Base-by-base conservation (phyloP, 2,888 invertebrate species). In the Drosophila mayaguana region DNA sequence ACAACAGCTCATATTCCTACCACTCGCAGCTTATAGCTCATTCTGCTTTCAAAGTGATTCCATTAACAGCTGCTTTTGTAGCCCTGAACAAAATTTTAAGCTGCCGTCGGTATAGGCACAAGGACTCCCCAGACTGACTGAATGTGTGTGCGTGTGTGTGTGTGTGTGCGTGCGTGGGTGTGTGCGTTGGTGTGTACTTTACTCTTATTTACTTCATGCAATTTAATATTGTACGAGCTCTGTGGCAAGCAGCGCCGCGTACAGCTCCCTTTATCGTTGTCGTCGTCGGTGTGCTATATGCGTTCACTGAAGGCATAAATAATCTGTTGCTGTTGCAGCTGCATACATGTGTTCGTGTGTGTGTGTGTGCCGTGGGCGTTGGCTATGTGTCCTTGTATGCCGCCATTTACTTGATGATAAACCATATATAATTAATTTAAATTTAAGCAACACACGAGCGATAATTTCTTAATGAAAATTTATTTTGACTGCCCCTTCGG, bases 371-470 rank as follows among this genome's bases (percentile, higher is more conserved):
- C 18, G 59, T 62, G 53, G 50, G 42, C 50, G 61, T 64, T 50
- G 42, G 16, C 28, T 38, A 45, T 43, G 36, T 40, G 64, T 48
- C 59, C 57, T 62, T 72, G 65, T 70, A 63, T 80, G 68, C 53
- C 79, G 43, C 69, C 72, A 78, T 79, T 85, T 81, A 56, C 74
- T 74, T 81, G 73, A 75, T 75, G 85, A 78, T 78, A 82, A 78
- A 72, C 74, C 78, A 62, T 70, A 67, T 69, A 76, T 87, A 89
- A 89, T 87, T 89, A 88, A 89, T 87, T 87, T 80, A 66, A 75
- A 83, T 87, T 88, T 80, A 76, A 83, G 75, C 76, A 81, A 81
- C 86, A 81, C 69, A 81, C 69, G 63, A 78, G 63, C 75, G 83
- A 75, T 80, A 83, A 85, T 83, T 83, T 77, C 80, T 72, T 78